Evolutionary conservation across 1,140 invertebrate species (phyloP).

Genomic region (Drusus annulatus): DNA sequence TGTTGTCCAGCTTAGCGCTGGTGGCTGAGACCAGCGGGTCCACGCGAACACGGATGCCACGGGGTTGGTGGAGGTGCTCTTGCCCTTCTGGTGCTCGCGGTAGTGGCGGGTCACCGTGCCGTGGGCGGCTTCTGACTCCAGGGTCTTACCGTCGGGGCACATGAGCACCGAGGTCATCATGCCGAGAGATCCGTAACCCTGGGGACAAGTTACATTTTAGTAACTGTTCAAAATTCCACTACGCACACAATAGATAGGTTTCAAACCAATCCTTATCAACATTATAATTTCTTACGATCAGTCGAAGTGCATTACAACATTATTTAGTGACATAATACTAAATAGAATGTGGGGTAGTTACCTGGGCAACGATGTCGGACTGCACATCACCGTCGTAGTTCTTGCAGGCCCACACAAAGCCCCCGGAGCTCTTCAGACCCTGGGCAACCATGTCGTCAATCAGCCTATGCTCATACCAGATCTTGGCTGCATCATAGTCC

Average conservation of each 20-base stretch:
- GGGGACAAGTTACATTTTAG: conserved; percentile 56
- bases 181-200: conserved; percentile 90
- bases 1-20: conserved; percentile 87
- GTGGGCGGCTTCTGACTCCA: conserved; percentile 93
- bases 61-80: conserved; percentile 90
- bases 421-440: conserved; percentile 86
- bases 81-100: conserved; percentile 85
- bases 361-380: conserved; percentile 86
- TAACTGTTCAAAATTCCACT: too few relatives aligned
- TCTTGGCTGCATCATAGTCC: conserved; percentile 82
- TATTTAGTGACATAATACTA: too few relatives aligned
- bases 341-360: conserved; percentile 43
- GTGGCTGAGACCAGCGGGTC: conserved; percentile 88
- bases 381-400: conserved; percentile 95
- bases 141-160: conserved; percentile 92
- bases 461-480: conserved; percentile 94
- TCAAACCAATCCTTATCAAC: too few relatives aligned
- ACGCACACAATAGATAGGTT: too few relatives aligned
- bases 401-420: conserved; percentile 95
- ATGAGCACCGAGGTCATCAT: conserved; percentile 95
- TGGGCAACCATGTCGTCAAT: conserved; percentile 96
- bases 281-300: too few relatives aligned
- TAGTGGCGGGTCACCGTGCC: conserved; percentile 94
- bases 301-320: too few relatives aligned
- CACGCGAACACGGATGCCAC: conserved; percentile 95